A percentile compares a stretch with the other conserved stretches of the same genome.
Evolutionary conservation across 2,888 invertebrate genomes (phyloP).

Genomic region (Mantis religiosa): DNA sequence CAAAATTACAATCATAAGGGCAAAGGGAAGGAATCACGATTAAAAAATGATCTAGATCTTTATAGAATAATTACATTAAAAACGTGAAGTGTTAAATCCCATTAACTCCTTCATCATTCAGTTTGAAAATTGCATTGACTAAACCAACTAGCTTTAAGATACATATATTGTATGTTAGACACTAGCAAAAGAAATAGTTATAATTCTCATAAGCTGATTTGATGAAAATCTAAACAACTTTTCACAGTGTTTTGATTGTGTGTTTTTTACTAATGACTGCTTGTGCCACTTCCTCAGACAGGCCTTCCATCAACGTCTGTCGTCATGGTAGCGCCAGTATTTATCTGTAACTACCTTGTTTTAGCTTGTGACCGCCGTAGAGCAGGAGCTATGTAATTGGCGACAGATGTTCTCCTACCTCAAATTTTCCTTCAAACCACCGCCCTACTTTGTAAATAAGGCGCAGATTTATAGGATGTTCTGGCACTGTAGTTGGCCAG

Average conservation of each 20-base stretch:
- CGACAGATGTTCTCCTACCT: not conserved
- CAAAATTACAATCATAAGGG: too few relatives aligned
- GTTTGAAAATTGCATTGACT: too few relatives aligned
- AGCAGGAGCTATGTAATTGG: not conserved
- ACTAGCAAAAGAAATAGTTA: not conserved
- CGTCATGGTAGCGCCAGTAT: not conserved
- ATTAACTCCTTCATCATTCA: too few relatives aligned
- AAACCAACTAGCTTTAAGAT: too few relatives aligned
- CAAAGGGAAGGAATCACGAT: too few relatives aligned
- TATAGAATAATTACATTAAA: too few relatives aligned
- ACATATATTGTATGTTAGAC: too few relatives aligned
- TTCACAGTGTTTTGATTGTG: not conserved
- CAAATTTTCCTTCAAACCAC: not conserved
- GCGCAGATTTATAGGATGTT: not conserved
- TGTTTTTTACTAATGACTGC: not conserved
- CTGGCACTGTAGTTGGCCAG: not conserved
- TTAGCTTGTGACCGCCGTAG: not conserved
- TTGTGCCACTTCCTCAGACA: not conserved
- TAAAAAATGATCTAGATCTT: too few relatives aligned
- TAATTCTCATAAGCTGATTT: not conserved
- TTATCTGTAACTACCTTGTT: not conserved
- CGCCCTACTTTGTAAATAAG: not conserved
- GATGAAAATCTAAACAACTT: not conserved
- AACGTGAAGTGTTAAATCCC: too few relatives aligned
- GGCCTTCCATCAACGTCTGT: not conserved